A percentile compares a stretch with the other conserved stretches of the same genome.
Evolutionary conservation across 2,888 invertebrate genomes (phyloP).

Genomic region (Microdon myrmicae): DNA sequence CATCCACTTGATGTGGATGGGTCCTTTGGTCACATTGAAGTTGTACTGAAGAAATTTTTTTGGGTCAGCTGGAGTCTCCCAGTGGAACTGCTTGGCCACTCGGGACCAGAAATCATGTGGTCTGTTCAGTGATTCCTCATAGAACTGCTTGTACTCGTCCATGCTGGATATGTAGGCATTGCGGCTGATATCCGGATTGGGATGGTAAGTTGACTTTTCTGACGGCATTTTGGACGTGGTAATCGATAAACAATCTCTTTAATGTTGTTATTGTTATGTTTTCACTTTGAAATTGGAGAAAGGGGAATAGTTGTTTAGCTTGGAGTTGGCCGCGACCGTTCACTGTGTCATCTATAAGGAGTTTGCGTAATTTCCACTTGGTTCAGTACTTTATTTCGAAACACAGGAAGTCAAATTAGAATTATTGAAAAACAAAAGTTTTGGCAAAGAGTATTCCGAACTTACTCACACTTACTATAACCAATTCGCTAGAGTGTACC

Average conservation of each 20-base stretch:
- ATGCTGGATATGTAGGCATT: conserved; percentile 76
- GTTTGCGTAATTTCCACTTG: conserved; percentile 5
- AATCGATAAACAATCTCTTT: too few species aligned
- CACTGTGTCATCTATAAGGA: conserved; percentile 31
- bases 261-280: conserved; percentile 1
- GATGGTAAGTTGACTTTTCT: conserved; percentile 71
- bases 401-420: conserved; percentile 3
- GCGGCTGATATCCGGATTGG: conserved; percentile 70
- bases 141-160: conserved; percentile 83
- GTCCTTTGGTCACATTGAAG: conserved; percentile 89
- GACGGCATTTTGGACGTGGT: conserved; percentile 69
- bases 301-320: background rate
- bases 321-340: conserved; percentile 10
- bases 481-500: conserved; percentile 30
- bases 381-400: conserved; percentile 4
- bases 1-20: conserved; percentile 93
- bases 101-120: conserved; percentile 94
- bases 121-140: conserved; percentile 85
- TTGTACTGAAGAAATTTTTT: conserved; percentile 89
- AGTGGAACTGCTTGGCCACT: conserved; percentile 92
- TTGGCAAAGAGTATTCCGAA: conserved; percentile 7
- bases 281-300: conserved; percentile 14
- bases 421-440: conserved; percentile 3
- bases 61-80: conserved; percentile 82
- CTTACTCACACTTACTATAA: too few species aligned